A percentile compares a stretch with the other conserved stretches of the same genome.
Conservation (phyloP, 1,140 invertebrate genomes). For the Aphidius ervi region DNA sequence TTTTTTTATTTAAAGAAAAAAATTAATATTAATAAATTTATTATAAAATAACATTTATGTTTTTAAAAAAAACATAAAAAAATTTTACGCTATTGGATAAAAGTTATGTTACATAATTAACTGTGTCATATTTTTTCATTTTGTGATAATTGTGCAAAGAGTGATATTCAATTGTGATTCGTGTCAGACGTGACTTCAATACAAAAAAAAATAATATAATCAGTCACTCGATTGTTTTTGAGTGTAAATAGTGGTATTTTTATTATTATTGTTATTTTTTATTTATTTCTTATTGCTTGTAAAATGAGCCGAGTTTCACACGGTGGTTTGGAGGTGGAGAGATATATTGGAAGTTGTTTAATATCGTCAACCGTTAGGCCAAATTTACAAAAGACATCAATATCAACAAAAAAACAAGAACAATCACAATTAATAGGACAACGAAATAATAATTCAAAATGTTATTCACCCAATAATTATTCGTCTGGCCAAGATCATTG, state of each 20-base stretch:
- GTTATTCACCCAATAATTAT: slow-evolving; percentile 26
- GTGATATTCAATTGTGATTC: too few relatives aligned
- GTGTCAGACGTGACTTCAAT: too few relatives aligned
- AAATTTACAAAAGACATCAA: slow-evolving; percentile 38
- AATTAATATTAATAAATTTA: too few relatives aligned
- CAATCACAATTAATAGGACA: slow-evolving; percentile 18
- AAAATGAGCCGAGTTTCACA: slow-evolving; percentile 62
- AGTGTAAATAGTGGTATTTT: too few relatives aligned
- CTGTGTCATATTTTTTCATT: not conserved
- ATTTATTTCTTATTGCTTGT: slow-evolving; percentile 19
- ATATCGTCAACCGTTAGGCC: slow-evolving; percentile 52
- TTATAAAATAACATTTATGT: too few relatives aligned
- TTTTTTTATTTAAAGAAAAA: too few relatives aligned
- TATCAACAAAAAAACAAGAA: slow-evolving; percentile 30
- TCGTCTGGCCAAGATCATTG: slow-evolving; percentile 32
- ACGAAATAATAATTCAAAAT: slow-evolving; percentile 17
- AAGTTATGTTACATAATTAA: not conserved
- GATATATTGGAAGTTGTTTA: slow-evolving; percentile 63
- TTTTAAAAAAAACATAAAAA: too few relatives aligned
- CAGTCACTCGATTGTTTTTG: too few relatives aligned
- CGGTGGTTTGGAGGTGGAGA: slow-evolving; percentile 59
- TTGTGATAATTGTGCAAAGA: slow-evolving; percentile 7
- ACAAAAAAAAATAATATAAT: too few relatives aligned
- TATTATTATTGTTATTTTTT: too few relatives aligned
- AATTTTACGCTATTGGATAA: slow-evolving; percentile 12